Percentiles rank a stretch among this genome's conserved stretches.
Conservation (phyloP, 1,140 invertebrate species). For the Zaprionus ghesquierei region DNA sequence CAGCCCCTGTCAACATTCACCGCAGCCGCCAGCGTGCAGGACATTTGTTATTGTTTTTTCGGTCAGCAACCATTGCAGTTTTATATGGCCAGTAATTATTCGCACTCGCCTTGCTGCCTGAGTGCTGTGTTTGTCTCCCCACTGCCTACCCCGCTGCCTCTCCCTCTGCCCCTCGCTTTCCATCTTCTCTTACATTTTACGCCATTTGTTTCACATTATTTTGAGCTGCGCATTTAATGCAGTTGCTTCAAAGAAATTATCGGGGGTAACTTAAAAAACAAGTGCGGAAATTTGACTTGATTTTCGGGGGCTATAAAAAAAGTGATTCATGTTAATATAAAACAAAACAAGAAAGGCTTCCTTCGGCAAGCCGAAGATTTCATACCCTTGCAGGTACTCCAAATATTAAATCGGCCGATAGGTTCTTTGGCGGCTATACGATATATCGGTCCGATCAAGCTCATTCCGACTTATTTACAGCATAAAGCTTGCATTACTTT, state of each 20-base stretch:
- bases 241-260: background rate
- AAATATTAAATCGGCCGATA: too few species aligned
- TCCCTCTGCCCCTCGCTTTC: background rate
- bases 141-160: too few species aligned
- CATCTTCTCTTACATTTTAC: background rate
- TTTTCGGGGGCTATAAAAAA: background rate
- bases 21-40: conserved; percentile 59
- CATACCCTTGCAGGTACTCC: too few species aligned
- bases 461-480: too few species aligned
- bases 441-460: too few species aligned
- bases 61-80: conserved; percentile 62
- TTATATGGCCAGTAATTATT: conserved; percentile 77
- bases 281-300: background rate
- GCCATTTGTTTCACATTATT: conserved; percentile 22
- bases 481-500: background rate
- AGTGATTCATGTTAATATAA: background rate
- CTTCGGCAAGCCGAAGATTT: too few species aligned
- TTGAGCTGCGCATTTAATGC: conserved; percentile 55
- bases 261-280: background rate
- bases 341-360: too few species aligned
- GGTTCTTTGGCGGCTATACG: too few species aligned
- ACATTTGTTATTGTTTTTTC: conserved; percentile 74
- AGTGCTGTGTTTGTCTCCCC: conserved; percentile 23
- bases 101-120: conserved; percentile 61
- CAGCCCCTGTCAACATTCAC: conserved; percentile 70